Percentiles rank a stretch among this genome's conserved stretches.
phyloP scores from a whole-genome alignment of 2,113 vertebrate species.

The Oenanthe melanoleuca region DNA sequence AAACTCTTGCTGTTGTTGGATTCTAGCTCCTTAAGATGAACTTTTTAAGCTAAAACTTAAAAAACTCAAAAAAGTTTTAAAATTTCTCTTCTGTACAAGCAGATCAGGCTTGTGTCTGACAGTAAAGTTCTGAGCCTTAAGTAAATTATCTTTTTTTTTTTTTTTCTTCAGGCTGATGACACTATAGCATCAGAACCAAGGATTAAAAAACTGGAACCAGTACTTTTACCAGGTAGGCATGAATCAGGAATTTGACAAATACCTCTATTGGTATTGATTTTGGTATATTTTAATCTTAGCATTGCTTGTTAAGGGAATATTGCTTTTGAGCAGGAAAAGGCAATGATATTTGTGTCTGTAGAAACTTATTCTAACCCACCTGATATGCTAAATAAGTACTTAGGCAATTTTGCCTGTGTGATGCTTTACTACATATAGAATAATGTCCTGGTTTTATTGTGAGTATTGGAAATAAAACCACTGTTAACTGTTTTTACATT shows the following conservation, averaged over 20 bases:
- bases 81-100: background rate
- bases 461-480: background rate
- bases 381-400: background rate
- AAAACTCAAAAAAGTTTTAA: too few species aligned
- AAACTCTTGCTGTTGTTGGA: background rate
- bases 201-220: slow-evolving; percentile 91
- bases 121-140: background rate
- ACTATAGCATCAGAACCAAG: slow-evolving; percentile 81
- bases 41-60: background rate
- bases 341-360: background rate
- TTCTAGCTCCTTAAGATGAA: background rate
- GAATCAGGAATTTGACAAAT: background rate
- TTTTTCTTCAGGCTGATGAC: slow-evolving; percentile 80
- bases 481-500: background rate
- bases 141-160: background rate
- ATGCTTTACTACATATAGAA: background rate
- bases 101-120: background rate
- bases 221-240: slow-evolving; percentile 87
- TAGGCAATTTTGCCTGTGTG: background rate
- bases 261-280: background rate
- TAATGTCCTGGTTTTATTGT: background rate
- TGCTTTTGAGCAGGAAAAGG: background rate
- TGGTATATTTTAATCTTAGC: background rate
- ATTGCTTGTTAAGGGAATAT: background rate
- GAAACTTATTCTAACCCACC: background rate